Base-by-base conservation (phyloP, 1,140 invertebrate species). In the Hypothenemus hampei region DNA sequence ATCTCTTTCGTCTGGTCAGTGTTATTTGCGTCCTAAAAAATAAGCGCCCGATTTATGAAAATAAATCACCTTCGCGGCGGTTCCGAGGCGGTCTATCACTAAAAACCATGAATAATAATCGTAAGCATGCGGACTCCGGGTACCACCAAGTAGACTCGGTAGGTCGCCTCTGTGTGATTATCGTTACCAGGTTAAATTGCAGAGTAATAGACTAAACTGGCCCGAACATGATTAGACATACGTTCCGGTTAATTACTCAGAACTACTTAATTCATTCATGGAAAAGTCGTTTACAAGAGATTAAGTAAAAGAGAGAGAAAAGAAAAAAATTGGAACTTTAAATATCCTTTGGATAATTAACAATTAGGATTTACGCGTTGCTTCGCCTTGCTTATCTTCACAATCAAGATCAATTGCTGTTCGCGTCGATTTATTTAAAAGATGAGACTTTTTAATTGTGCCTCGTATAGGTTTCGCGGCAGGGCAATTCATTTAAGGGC, bases 91-190 rank as follows among this genome's bases (percentile, higher is more conserved):
- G 53, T 56, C 53, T 56, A 56, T 48, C 53, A 56, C 53, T 56
- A 56, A 56, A 56, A 56, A 56, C 53, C 53, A 56, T 56, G 53
- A 56, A 56, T 56, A 56, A 56, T 56, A 56, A 56, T 56, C 16
- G 53, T 56, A 36, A 56, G 53, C 50, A 53, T 53, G 50, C 18
- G 50, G 39, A 53, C 40, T 35, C 5, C 15, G 4, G n/a, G 41
- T 54, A 54, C 51, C 53, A 41, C 53, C 53, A 31, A 48, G 53
- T 44, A n/a, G 51, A 54, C 51, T 35, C 51, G 7, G 51, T 35
- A 40, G 41, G 51, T 41, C 31, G 44, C 43, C 53, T 48, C n/a
- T 20, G 33, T 49, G 47, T 49, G 21, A 49, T 36, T 43, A 18
- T 13, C n/a, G n/a, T 24, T 53, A 53, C 50, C 50, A 21, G 50